phyloP scores from a whole-genome alignment of 2,888 invertebrate species.

The Archips crataeganus region DNA sequence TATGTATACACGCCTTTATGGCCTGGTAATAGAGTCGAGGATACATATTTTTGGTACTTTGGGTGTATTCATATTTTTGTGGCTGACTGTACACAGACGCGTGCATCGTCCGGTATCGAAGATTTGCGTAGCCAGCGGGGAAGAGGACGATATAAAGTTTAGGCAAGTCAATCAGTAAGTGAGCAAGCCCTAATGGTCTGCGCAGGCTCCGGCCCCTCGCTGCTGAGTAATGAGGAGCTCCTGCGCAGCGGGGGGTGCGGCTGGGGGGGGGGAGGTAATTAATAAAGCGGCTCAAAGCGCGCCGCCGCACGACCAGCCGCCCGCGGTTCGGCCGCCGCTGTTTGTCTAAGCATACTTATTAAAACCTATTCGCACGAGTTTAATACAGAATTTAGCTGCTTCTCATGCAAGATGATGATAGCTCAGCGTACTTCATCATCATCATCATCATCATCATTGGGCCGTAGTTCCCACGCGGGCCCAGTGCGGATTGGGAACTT shows the following conservation, averaged over 20 bases:
- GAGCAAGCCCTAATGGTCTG: not conserved
- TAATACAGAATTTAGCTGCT: not conserved
- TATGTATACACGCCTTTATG: no score
- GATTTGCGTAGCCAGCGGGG: no score
- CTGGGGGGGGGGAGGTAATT: slow-evolving; percentile 29
- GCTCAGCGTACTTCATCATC: no score
- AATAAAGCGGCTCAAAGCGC: slow-evolving; percentile 40
- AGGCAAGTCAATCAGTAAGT: not conserved
- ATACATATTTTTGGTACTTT: no score
- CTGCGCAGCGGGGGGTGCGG: slow-evolving; percentile 34
- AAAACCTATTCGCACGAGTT: not conserved
- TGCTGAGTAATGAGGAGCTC: slow-evolving; percentile 41
- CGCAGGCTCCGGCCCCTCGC: slow-evolving; percentile 24
- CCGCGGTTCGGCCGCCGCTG: not conserved
- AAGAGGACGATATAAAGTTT: not conserved
- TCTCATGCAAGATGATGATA: not conserved
- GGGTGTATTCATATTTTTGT: no score
- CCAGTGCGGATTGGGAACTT: no score
- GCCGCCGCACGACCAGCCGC: slow-evolving; percentile 39
- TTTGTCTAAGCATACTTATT: not conserved
- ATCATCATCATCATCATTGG: no score
- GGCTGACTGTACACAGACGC: no score
- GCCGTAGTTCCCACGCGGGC: no score
- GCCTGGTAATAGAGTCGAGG: no score
- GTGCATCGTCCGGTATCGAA: no score